phyloP scores from a whole-genome alignment of 1,140 invertebrate species.

The Neoseiulus cucumeris region DNA sequence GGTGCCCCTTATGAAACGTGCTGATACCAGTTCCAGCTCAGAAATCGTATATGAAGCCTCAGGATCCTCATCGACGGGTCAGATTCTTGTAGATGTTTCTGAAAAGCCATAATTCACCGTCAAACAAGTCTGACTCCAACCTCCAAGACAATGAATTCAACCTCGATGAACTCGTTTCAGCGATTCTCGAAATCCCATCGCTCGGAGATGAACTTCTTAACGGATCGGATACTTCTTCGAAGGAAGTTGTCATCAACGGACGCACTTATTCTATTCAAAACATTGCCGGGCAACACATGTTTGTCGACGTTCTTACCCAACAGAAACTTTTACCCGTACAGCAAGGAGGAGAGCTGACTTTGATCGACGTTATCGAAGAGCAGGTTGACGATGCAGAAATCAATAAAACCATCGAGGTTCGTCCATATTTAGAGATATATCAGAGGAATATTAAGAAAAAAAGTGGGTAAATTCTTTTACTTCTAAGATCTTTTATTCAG shows the following conservation, averaged over 20 bases:
- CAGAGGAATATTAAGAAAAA: not conserved
- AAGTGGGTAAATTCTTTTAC: not conserved
- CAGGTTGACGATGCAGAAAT: not conserved
- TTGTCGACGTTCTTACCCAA: not conserved
- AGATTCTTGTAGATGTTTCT: not conserved
- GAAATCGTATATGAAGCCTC: not conserved
- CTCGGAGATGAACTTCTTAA: conserved; percentile 5
- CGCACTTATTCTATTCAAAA: not conserved
- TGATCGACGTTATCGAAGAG: not conserved
- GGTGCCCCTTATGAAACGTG: too few relatives aligned
- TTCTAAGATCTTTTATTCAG: not conserved
- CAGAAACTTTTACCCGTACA: not conserved
- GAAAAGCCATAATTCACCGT: not conserved
- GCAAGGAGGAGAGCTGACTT: not conserved
- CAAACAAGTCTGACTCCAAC: not conserved
- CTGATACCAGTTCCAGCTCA: too few relatives aligned
- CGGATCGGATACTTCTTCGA: not conserved
- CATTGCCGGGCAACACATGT: not conserved
- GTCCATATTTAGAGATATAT: not conserved
- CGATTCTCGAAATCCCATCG: not conserved
- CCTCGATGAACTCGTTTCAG: not conserved
- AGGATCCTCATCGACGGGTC: not conserved
- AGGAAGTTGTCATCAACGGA: conserved; percentile 8
- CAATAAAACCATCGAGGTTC: not conserved
- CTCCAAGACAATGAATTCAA: not conserved